These are phyloP conservation scores for Papilio glaucus DNA, from an alignment of 1,140 invertebrate genomes.

Conservation along the genomic window DNA sequence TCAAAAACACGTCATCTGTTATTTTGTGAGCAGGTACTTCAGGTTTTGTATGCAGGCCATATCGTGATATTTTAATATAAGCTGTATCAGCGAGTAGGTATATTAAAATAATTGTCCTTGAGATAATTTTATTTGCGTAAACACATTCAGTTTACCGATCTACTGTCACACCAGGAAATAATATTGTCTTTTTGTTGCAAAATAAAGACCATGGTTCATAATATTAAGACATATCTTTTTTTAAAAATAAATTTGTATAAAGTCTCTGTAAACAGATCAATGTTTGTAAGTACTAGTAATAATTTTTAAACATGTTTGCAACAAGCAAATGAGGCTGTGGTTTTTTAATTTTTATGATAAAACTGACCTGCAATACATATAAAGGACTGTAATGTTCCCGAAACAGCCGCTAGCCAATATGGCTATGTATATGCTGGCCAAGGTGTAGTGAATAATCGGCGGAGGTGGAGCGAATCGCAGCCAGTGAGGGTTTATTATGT, in stretches of 20 bases:
- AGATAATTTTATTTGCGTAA: conserved; percentile 20
- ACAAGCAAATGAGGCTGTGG: not conserved
- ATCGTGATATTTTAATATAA: conserved; percentile 5
- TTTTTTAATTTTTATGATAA: not conserved
- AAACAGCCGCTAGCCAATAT: conserved; percentile 84
- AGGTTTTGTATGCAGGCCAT: not conserved
- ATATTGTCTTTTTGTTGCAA: conserved; percentile 24
- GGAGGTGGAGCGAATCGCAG: conserved; percentile 85
- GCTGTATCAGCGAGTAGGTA: not conserved
- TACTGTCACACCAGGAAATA: conserved; percentile 30
- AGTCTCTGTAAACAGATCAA: not conserved
- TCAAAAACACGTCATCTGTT: not conserved
- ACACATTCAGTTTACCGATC: conserved; percentile 18
- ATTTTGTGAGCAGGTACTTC: not conserved
- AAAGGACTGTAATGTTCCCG: conserved; percentile 87
- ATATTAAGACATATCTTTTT: conserved; percentile 11
- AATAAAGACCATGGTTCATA: conserved; percentile 18
- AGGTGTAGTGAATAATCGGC: conserved; percentile 81
- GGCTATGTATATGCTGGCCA: conserved; percentile 85
- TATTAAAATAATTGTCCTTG: conserved; percentile 13
- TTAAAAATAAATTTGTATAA: not conserved
- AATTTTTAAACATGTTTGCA: not conserved
- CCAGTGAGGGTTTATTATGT: conserved; percentile 87
- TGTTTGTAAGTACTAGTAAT: not conserved
- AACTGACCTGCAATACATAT: conserved; percentile 85